Evolutionary conservation across 2,113 vertebrate species (phyloP).

Genomic region (Odontesthes bonariensis): DNA sequence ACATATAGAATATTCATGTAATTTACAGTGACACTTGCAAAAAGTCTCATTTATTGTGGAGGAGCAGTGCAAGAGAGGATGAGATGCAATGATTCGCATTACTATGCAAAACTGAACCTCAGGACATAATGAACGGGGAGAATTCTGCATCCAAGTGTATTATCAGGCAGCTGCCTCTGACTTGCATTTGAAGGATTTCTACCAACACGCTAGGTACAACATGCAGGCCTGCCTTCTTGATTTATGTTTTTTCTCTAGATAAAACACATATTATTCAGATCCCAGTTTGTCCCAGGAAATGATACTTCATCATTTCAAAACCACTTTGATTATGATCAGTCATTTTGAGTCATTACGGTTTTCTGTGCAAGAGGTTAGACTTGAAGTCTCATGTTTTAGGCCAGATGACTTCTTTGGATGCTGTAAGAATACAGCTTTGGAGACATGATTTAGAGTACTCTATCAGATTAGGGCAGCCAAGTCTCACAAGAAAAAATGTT

Average conservation of each 20-base stretch:
- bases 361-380: slow-evolving; percentile 5
- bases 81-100: slow-evolving; percentile 36
- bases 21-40: slow-evolving; percentile 23
- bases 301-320: slow-evolving; percentile 25
- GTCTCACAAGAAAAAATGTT: too few relatives aligned
- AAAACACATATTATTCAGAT: slow-evolving; percentile 1
- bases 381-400: slow-evolving; percentile 10
- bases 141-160: slow-evolving; percentile 38
- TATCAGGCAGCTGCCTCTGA: slow-evolving; percentile 28
- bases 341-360: background rate
- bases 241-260: background rate
- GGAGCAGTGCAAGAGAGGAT: background rate
- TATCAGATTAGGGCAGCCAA: background rate
- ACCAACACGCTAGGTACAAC: background rate
- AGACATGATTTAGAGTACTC: background rate
- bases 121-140: slow-evolving; percentile 40
- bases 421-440: background rate
- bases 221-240: background rate
- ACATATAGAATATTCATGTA: background rate
- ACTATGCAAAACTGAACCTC: slow-evolving; percentile 44
- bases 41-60: background rate
- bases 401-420: background rate
- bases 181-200: slow-evolving; percentile 37
- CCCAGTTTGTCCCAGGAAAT: slow-evolving; percentile 29
- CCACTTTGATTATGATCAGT: slow-evolving; percentile 6